These are phyloP conservation scores for Elaeidobius kamerunicus DNA, from an alignment of 2,888 invertebrate genomes.

Conservation along the genomic window DNA sequence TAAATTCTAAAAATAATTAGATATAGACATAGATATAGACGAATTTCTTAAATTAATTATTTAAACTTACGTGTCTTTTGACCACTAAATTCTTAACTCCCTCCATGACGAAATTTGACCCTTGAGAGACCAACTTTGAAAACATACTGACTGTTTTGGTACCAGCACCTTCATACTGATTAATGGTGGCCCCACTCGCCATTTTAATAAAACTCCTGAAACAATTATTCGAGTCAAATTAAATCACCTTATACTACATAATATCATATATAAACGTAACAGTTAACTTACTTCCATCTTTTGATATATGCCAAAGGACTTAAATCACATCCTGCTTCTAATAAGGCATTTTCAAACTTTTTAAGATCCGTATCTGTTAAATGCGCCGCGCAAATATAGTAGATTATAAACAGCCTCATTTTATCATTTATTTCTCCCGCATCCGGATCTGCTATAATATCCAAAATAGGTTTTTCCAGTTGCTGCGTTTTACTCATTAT, in stretches of 20 bases:
- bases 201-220: slow-evolving; percentile 75
- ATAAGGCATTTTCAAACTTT: slow-evolving; percentile 75
- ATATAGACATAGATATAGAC: not conserved
- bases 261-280: no score
- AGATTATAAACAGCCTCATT: slow-evolving; percentile 88
- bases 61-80: slow-evolving; percentile 79
- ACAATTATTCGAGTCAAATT: no score
- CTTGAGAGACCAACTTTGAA: slow-evolving; percentile 94
- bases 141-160: slow-evolving; percentile 98
- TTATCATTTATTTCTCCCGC: slow-evolving; percentile 91
- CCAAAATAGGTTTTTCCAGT: slow-evolving; percentile 80
- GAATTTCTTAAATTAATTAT: slow-evolving; percentile 7
- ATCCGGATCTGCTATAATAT: slow-evolving; percentile 81
- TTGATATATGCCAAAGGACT: slow-evolving; percentile 85
- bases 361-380: slow-evolving; percentile 80
- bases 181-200: slow-evolving; percentile 57
- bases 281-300: slow-evolving; percentile 84
- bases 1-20: slow-evolving; percentile 64
- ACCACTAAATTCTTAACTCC: slow-evolving; percentile 98
- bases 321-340: slow-evolving; percentile 81
- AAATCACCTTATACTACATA: no score
- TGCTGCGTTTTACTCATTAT: slow-evolving; percentile 79
- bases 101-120: slow-evolving; percentile 99
- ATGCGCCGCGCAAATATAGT: slow-evolving; percentile 80
- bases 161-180: slow-evolving; percentile 87